phyloP scores from a whole-genome alignment of 2,888 invertebrate genomes.

The Graphium colonna region DNA sequence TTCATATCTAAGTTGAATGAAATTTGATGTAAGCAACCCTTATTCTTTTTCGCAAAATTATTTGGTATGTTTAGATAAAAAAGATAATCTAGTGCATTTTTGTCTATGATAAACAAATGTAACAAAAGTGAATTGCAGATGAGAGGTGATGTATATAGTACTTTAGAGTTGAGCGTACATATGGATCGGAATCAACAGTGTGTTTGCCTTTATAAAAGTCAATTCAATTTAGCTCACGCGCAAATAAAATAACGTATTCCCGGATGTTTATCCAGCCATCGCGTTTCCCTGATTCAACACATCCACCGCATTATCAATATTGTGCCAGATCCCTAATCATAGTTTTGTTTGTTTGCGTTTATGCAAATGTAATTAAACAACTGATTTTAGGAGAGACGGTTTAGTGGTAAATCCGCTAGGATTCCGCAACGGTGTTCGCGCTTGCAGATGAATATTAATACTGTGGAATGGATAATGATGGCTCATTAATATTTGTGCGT shows the following conservation, averaged over 20 bases:
- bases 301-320: slow-evolving; percentile 15
- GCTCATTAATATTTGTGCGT: slow-evolving; percentile 11
- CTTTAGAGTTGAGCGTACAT: too few species aligned
- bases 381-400: slow-evolving; percentile 43
- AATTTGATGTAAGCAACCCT: too few species aligned
- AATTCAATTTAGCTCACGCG: slow-evolving; percentile 6
- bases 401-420: slow-evolving; percentile 31
- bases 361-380: slow-evolving; percentile 49
- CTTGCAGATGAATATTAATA: slow-evolving; percentile 45
- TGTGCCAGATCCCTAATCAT: slow-evolving; percentile 30
- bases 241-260: slow-evolving; percentile 13
- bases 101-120: too few species aligned
- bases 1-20: too few species aligned
- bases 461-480: slow-evolving; percentile 17
- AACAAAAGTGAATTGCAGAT: too few species aligned
- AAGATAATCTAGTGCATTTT: too few species aligned
- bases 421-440: slow-evolving; percentile 28
- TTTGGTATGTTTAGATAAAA: too few species aligned
- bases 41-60: too few species aligned
- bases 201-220: neutral
- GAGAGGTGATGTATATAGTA: too few species aligned
- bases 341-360: slow-evolving; percentile 38
- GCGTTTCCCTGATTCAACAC: slow-evolving; percentile 21
- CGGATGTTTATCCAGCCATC: slow-evolving; percentile 7
- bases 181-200: neutral